Percentiles rank a stretch among this genome's conserved stretches.
phyloP scores from a whole-genome alignment of 2,113 vertebrate genomes.

The Dolichallabes microphthalmus region DNA sequence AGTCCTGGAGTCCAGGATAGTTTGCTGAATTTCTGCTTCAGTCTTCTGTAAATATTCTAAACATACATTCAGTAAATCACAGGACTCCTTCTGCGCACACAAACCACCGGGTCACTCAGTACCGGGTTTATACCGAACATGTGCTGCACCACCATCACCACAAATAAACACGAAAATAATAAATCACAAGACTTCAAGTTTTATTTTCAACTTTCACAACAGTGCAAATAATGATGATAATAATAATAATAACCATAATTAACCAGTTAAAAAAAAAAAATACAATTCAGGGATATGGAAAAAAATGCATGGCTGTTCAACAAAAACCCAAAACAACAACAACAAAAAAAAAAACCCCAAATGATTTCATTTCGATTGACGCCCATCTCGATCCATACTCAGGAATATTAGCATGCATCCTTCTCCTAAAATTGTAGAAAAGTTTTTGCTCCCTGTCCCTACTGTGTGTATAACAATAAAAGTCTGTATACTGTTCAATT shows the following conservation, averaged over 20 bases:
- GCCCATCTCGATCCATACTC: too few relatives aligned
- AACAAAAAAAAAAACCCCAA: background rate
- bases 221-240: conserved; percentile 83
- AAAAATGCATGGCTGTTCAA: background rate
- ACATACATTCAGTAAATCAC: too few relatives aligned
- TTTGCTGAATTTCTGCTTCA: background rate
- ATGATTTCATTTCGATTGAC: background rate
- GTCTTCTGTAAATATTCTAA: background rate
- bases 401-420: too few relatives aligned
- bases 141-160: background rate
- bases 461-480: background rate
- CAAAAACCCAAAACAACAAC: background rate
- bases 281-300: background rate
- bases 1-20: background rate
- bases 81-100: too few relatives aligned
- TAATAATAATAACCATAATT: conserved; percentile 67
- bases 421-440: background rate
- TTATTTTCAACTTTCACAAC: conserved; percentile 40
- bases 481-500: background rate
- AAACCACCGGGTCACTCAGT: too few relatives aligned
- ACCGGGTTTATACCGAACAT: too few relatives aligned
- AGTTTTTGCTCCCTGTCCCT: background rate
- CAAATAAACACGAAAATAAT: background rate
- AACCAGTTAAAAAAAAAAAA: conserved; percentile 31
- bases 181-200: conserved; percentile 11